Conservation (phyloP, 2,888 invertebrate genomes). For the Diogma glabrata region DNA sequence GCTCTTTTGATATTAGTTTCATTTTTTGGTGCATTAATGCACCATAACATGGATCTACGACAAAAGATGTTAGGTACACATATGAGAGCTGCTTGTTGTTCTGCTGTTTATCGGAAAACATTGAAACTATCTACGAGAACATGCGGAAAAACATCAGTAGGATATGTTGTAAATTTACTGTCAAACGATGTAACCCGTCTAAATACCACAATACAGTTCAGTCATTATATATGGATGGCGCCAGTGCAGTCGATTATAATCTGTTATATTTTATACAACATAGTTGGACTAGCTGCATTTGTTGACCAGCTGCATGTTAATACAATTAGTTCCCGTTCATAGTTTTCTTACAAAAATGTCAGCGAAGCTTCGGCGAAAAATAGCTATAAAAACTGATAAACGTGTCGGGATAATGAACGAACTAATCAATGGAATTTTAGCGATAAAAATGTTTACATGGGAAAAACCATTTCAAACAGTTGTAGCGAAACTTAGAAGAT, state of each 20-base stretch:
- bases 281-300: slow-evolving; percentile 60
- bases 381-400: slow-evolving; percentile 77
- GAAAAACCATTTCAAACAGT: slow-evolving; percentile 80
- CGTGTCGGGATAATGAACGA: slow-evolving; percentile 91
- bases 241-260: slow-evolving; percentile 54
- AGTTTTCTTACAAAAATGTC: slow-evolving; percentile 36
- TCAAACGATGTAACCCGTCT: slow-evolving; percentile 91
- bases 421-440: slow-evolving; percentile 84
- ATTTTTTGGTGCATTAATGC: slow-evolving; percentile 33
- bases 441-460: slow-evolving; percentile 96
- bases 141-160: slow-evolving; percentile 61
- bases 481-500: slow-evolving; percentile 63
- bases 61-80: slow-evolving; percentile 45
- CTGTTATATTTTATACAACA: slow-evolving; percentile 63
- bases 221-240: slow-evolving; percentile 81
- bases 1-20: slow-evolving; percentile 28
- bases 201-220: slow-evolving; percentile 70
- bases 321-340: slow-evolving; percentile 75
- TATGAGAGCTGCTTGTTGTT: slow-evolving; percentile 53
- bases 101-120: slow-evolving; percentile 57
- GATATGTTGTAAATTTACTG: slow-evolving; percentile 84
- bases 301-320: slow-evolving; percentile 62
- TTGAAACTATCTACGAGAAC: slow-evolving; percentile 57
- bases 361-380: slow-evolving; percentile 50
- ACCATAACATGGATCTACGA: slow-evolving; percentile 35